Evolutionary conservation across 2,113 vertebrate species (phyloP).

Genomic region (Genyomyrus donnyi): DNA sequence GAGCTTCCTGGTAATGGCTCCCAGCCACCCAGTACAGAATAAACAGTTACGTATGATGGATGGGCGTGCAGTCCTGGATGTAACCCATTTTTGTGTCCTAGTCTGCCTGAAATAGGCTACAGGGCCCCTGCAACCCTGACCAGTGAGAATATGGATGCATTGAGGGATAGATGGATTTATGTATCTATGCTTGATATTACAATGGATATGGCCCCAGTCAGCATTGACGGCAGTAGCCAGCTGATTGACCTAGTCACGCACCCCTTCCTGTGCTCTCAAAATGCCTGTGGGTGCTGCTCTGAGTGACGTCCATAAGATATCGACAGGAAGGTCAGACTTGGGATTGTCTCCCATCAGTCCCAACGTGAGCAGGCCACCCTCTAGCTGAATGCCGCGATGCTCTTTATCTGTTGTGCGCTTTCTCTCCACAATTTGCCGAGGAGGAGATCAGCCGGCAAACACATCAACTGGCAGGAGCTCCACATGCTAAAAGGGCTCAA

Average conservation of each 20-base stretch:
- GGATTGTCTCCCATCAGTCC: neutral
- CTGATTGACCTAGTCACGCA: neutral
- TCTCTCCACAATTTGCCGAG: neutral
- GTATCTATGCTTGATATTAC: neutral
- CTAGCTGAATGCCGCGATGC: neutral
- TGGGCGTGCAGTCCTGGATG: neutral
- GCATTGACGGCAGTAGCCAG: neutral
- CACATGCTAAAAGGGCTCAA: neutral
- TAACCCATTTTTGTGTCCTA: neutral
- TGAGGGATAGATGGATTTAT: neutral
- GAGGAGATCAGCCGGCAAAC: neutral
- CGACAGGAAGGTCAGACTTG: neutral
- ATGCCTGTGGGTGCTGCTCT: neutral
- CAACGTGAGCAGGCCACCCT: neutral
- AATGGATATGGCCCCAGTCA: neutral
- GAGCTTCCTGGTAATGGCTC: neutral
- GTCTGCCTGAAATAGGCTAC: neutral
- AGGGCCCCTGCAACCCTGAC: neutral
- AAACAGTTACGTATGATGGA: neutral
- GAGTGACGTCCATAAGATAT: neutral
- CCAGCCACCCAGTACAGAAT: neutral
- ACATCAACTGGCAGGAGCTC: neutral
- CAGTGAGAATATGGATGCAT: neutral
- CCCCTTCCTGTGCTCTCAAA: neutral
- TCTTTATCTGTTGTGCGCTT: neutral